Percentiles rank a stretch among this genome's conserved stretches.
Conservation (phyloP, 1,140 invertebrate genomes). For the Trypoxylus dichotomus region DNA sequence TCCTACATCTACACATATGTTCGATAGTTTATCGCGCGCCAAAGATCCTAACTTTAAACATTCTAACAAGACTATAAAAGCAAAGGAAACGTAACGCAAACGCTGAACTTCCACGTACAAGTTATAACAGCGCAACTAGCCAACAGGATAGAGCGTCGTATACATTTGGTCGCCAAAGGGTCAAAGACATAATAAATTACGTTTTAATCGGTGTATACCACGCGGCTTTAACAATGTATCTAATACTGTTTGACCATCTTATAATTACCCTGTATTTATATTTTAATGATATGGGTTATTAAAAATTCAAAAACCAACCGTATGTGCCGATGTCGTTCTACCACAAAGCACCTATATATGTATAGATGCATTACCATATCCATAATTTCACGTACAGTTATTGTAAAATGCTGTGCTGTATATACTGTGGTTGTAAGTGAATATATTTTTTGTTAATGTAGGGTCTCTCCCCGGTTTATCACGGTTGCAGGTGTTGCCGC, state of each 20-base stretch:
- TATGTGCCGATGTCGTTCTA: too few relatives aligned
- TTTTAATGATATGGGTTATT: neutral
- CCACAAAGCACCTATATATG: neutral
- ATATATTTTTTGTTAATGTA: neutral
- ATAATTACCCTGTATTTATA: neutral
- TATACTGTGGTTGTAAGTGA: neutral
- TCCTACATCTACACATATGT: neutral
- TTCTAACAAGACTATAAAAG: neutral
- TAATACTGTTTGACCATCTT: neutral
- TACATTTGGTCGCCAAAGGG: neutral
- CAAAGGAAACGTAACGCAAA: neutral
- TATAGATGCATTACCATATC: neutral
- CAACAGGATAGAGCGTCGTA: too few relatives aligned
- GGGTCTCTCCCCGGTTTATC: neutral
- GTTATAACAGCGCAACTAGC: too few relatives aligned
- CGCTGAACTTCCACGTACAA: neutral
- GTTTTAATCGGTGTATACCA: neutral
- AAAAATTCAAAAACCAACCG: neutral
- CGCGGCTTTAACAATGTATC: neutral
- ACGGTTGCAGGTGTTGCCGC: neutral
- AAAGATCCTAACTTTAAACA: neutral
- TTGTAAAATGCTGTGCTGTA: neutral
- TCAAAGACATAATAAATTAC: neutral
- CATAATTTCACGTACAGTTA: neutral
- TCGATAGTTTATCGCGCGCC: neutral